Evolutionary conservation across 37 sponge, comb jelly and placozoan genomes (phyloP).

Genomic region (Diacarnus erythraeanus): DNA sequence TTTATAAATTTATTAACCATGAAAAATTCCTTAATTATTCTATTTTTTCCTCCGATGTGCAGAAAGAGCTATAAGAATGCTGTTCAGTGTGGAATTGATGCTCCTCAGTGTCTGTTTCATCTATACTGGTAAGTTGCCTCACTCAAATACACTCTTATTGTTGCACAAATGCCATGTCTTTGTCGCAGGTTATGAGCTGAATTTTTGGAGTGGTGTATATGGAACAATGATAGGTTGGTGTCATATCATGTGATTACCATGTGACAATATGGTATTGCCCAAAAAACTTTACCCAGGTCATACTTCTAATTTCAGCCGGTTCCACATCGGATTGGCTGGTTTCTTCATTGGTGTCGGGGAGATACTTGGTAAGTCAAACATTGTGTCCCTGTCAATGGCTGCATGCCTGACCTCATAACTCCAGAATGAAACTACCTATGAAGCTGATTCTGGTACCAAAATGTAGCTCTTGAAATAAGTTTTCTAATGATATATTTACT

Average conservation of each 20-base stretch:
- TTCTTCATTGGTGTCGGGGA: conserved; percentile 91
- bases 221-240: conserved; percentile 79
- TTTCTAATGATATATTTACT: no score
- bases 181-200: conserved; percentile 77
- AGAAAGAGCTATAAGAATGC: conserved; percentile 63
- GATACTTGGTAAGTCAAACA: conserved; percentile 69
- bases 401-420: no score
- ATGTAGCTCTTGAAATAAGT: no score
- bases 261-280: not conserved
- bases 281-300: conserved; percentile 13
- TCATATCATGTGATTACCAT: not conserved
- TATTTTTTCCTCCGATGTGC: not conserved
- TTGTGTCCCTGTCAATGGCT: no score
- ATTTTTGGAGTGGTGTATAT: conserved; percentile 92
- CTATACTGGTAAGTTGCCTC: conserved; percentile 75
- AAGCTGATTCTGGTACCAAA: no score
- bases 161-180: not conserved
- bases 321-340: conserved; percentile 71
- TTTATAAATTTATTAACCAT: no score
- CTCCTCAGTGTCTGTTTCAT: conserved; percentile 65
- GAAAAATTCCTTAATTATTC: no score
- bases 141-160: not conserved
- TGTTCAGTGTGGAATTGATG: conserved; percentile 73
- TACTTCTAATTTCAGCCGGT: conserved; percentile 13
- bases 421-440: no score